A percentile compares a stretch with the other conserved stretches of the same genome.
Conservation (phyloP, 2,888 invertebrate species). For the Digitonthophagus gazella region DNA sequence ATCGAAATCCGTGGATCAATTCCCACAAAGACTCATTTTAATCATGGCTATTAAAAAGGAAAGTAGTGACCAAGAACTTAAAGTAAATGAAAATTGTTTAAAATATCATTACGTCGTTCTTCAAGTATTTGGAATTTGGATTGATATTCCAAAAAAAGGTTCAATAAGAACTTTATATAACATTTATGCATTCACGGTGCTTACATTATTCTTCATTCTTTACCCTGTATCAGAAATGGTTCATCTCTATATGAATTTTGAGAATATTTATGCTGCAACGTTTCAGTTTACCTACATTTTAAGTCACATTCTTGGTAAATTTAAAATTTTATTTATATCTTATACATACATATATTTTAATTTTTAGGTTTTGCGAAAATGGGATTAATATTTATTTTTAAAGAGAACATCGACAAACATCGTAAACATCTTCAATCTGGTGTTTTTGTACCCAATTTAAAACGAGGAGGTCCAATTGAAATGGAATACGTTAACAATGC, state of each 20-base stretch:
- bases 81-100: background rate
- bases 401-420: background rate
- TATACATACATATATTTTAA: background rate
- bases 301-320: conserved; percentile 5
- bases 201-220: background rate
- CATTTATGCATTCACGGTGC: background rate
- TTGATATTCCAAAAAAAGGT: background rate
- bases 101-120: background rate
- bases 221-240: background rate
- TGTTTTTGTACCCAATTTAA: conserved; percentile 24
- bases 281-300: background rate
- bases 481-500: conserved; percentile 24
- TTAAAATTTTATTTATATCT: background rate
- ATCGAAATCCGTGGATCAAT: background rate
- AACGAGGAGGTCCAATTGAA: conserved; percentile 28
- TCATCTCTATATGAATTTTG: background rate
- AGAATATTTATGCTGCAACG: background rate
- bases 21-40: background rate
- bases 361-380: background rate
- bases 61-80: no score
- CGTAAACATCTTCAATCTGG: conserved; percentile 22
- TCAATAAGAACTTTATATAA: background rate
- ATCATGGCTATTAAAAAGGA: background rate
- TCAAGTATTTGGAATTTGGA: background rate
- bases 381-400: background rate